Base-by-base conservation (phyloP, 2,113 vertebrate genomes). In the Anarrhichthys ocellatus region DNA sequence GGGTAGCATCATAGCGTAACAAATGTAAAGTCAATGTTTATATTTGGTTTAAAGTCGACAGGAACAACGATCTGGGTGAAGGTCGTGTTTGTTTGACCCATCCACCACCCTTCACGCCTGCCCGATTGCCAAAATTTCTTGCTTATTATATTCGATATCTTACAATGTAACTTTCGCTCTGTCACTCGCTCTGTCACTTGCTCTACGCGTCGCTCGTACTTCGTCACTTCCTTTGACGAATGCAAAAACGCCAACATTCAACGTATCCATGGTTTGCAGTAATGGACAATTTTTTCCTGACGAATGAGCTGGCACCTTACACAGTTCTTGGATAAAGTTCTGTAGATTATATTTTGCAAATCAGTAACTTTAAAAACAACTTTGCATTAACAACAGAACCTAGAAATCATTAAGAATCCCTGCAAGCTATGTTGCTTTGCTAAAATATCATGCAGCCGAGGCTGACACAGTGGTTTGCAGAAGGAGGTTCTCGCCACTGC, bases 401-500 rank as follows among this genome's bases (percentile, higher is more conserved):
- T 78, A 73, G 3, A 68, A 73, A 67, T 64, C 27, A 68, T 61
- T 40, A 81, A 27, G 24, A 80, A 65, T 82, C 18, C 46, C 13
- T 73, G 27, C 14, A 54, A 82, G 15, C n/a, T 73, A 64, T 40
- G 13, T 64, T 69, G 20, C 76, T 78, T 68, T 46, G n/a, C 67
- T 48, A 62, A 83, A 79, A 76, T 67, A 82, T 77, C 79, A 91
- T 87, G 83, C 87, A 90, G 81, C 66, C 70, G 81, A 81, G 70
- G 74, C 70, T 83, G 50, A 76, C 68, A 73, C 70, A 50, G 40
- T 73, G 10, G 58, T 36, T 76, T 81, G 76, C 80, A 79, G 24
- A n/a, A 62, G 52, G 22, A 70, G 13, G 66, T 29, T 69, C 46
- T 76, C 34, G 17, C 34, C 67, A 48, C 59, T 78, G 76, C 54